phyloP scores from a whole-genome alignment of 2,113 vertebrate species.

The Prolemur simus region DNA sequence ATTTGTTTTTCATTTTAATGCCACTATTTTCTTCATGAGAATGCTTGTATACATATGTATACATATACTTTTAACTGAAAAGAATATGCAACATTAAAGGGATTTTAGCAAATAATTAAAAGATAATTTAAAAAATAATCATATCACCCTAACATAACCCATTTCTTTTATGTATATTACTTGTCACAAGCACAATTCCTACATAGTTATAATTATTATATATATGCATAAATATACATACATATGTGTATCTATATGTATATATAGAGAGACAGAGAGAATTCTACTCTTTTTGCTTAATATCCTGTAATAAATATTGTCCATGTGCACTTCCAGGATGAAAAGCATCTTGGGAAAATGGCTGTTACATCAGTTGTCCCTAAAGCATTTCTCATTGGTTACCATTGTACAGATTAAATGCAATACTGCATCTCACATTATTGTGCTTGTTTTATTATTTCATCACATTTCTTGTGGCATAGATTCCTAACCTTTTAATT shows the following conservation, averaged over 20 bases:
- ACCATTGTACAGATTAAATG: neutral
- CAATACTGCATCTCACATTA: neutral
- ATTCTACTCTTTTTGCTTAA: neutral
- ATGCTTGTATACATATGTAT: neutral
- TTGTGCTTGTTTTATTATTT: neutral
- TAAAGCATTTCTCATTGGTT: neutral
- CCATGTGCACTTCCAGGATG: neutral
- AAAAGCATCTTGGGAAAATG: neutral
- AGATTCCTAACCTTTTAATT: conserved; percentile 46
- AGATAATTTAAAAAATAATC: neutral
- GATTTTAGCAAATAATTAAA: neutral
- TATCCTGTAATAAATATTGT: neutral
- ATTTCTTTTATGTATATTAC: neutral
- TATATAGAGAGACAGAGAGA: no score
- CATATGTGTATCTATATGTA: no score
- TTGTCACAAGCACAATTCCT: neutral
- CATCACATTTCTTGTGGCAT: neutral
- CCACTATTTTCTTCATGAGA: neutral
- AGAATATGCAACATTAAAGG: neutral
- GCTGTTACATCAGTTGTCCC: neutral
- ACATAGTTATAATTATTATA: neutral
- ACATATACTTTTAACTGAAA: neutral
- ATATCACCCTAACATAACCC: neutral
- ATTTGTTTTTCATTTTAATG: neutral
- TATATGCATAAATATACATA: neutral